Conservation (phyloP, 2,888 invertebrate genomes). For the Apotomis betuletana region DNA sequence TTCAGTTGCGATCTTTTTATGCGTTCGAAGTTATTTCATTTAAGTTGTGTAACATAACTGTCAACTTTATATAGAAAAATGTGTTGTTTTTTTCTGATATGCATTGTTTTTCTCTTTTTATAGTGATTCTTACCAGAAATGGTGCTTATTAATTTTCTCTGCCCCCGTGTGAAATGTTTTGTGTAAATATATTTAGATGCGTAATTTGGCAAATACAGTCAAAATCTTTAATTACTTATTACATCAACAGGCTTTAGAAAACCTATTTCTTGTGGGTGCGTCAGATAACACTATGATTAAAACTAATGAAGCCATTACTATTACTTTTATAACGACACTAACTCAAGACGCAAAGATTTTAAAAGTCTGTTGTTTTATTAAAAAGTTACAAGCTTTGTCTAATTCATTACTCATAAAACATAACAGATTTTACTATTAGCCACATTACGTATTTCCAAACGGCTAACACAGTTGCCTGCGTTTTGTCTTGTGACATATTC, state of each 20-base stretch:
- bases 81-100: neutral
- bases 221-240: too few species aligned
- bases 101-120: neutral
- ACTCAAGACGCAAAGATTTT: too few species aligned
- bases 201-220: constrained; percentile 19
- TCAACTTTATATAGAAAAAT: neutral
- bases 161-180: constrained; percentile 72
- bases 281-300: too few species aligned
- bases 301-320: too few species aligned
- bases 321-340: too few species aligned
- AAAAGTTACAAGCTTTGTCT: too few species aligned
- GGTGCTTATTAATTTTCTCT: constrained; percentile 9
- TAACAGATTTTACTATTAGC: neutral
- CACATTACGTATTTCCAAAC: constrained; percentile 7
- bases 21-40: neutral
- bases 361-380: too few species aligned
- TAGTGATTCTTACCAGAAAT: constrained; percentile 3
- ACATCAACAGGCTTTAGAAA: too few species aligned
- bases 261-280: too few species aligned
- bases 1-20: neutral
- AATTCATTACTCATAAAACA: too few species aligned
- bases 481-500: neutral
- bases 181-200: constrained; percentile 59
- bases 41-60: neutral
- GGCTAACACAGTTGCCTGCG: neutral